phyloP scores from a whole-genome alignment of 2,888 invertebrate species.

The Odontothrips loti region DNA sequence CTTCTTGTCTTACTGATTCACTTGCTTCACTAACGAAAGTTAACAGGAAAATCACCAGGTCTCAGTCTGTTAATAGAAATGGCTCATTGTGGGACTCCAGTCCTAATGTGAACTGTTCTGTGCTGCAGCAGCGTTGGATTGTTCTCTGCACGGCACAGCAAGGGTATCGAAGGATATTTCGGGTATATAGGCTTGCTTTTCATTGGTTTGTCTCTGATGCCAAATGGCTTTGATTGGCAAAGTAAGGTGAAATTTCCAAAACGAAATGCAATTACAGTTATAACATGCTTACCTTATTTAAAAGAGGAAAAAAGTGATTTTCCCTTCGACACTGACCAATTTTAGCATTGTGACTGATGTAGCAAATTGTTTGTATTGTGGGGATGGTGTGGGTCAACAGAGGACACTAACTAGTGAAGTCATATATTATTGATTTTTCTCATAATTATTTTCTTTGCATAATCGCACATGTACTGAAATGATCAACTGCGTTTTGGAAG shows the following conservation, averaged over 20 bases:
- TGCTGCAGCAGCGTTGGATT: conserved; percentile 25
- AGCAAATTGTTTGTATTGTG: too few species aligned
- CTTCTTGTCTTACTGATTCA: not conserved
- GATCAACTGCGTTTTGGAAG: too few species aligned
- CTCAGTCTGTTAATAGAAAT: not conserved
- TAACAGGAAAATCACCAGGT: not conserved
- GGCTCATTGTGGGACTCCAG: conserved; percentile 17
- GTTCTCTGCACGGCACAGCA: conserved; percentile 23
- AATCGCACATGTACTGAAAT: too few species aligned
- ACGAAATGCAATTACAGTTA: not conserved
- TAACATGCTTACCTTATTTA: not conserved
- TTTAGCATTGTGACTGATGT: too few species aligned
- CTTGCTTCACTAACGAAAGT: not conserved
- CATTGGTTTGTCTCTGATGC: not conserved
- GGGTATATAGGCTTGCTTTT: conserved; percentile 16
- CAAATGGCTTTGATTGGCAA: conserved; percentile 2
- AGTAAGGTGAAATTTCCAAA: conserved; percentile 1
- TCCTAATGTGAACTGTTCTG: conserved; percentile 25
- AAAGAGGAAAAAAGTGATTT: too few species aligned
- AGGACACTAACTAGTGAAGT: too few species aligned
- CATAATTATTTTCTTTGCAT: too few species aligned
- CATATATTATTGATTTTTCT: too few species aligned
- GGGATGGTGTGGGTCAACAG: too few species aligned
- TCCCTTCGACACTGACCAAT: too few species aligned
- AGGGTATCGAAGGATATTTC: conserved; percentile 14